Evolutionary conservation across 2,888 invertebrate genomes (phyloP), one percentile per base, ranked within the genome.

Genomic region (Beris chalybata): DNA sequence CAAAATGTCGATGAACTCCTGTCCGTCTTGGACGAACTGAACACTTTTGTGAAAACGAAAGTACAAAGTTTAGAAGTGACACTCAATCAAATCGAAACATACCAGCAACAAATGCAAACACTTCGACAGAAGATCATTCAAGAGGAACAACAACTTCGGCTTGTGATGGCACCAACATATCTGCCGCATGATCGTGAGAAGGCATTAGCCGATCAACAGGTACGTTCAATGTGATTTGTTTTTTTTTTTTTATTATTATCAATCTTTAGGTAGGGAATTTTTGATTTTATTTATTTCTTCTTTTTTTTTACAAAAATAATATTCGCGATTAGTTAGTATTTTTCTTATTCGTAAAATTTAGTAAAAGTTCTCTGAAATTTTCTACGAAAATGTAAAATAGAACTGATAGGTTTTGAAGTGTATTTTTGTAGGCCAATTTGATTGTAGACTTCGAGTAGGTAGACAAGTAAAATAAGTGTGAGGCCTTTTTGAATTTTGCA

Each of bases 71-170:
- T 95, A 71, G 90, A 89, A 75, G 85, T 87, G 48, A 91, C 93
- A 73, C 86, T 95, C 61, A 83, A 87, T 71, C 95, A 95, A 82
- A 88, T 95, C 74, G 95, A 95, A 78, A 87, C 89, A 70, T 92
- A 94, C 81, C 92, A 92, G 79, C 87, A 90, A 77, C 94, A 95
- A 82, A 90, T 95, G 77, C 92, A 91, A 75, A 85, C 88, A 61
- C 84, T 95, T 72, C 88, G 93, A 67, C 90, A 91, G 75, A 90
- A 91, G 79, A 89, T 94, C 75, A 87, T 93, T 71, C 89, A 90
- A 78, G 92, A 91, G 71, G 95, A 95, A 81, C 94, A 94, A 80
- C 91, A 91, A 78, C 84, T 95, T 77, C 87, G 95, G 70, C 85
- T 89, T 68, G 89, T 91, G 57, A 86, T 91, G 80, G 91, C 91